Percentiles rank a stretch among this genome's conserved stretches.
Evolutionary conservation across 2,797 vertebrate genomes (phyloP).

Genomic region (Takifugu ocellatus): DNA sequence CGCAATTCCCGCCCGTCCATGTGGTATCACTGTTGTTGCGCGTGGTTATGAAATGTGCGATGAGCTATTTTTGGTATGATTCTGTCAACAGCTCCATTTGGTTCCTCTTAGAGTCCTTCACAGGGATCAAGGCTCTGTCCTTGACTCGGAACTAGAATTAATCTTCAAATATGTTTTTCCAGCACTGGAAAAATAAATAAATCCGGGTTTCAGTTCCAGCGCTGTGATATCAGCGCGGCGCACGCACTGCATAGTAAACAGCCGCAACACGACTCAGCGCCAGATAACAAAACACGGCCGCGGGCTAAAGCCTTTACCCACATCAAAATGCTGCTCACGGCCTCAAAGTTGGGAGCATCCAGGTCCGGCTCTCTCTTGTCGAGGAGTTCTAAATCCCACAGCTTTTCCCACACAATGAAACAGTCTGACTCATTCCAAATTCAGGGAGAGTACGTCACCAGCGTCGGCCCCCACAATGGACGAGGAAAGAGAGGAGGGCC

Average conservation of each 20-base stretch:
- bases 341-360: slow-evolving; percentile 26
- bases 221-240: slow-evolving; percentile 18
- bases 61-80: too few relatives aligned
- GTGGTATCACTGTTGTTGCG: too few relatives aligned
- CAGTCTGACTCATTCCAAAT: slow-evolving; percentile 55
- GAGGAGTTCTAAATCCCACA: slow-evolving; percentile 56
- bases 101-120: too few relatives aligned
- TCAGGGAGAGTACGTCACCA: slow-evolving; percentile 38
- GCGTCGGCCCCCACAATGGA: slow-evolving; percentile 32
- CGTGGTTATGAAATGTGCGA: too few relatives aligned
- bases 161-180: not conserved
- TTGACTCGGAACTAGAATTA: too few relatives aligned
- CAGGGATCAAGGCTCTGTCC: too few relatives aligned
- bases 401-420: slow-evolving; percentile 58
- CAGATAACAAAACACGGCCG: slow-evolving; percentile 38
- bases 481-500: slow-evolving; percentile 38
- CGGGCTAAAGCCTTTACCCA: slow-evolving; percentile 12
- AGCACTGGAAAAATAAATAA: not conserved
- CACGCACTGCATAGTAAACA: slow-evolving; percentile 42
- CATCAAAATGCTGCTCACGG: slow-evolving; percentile 64
- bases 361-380: slow-evolving; percentile 50
- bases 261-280: slow-evolving; percentile 11
- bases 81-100: too few relatives aligned
- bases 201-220: slow-evolving; percentile 4
- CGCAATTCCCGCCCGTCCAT: too few relatives aligned